Base-by-base conservation (phyloP, 1,140 invertebrate species). In the Trissolcus basalis region DNA sequence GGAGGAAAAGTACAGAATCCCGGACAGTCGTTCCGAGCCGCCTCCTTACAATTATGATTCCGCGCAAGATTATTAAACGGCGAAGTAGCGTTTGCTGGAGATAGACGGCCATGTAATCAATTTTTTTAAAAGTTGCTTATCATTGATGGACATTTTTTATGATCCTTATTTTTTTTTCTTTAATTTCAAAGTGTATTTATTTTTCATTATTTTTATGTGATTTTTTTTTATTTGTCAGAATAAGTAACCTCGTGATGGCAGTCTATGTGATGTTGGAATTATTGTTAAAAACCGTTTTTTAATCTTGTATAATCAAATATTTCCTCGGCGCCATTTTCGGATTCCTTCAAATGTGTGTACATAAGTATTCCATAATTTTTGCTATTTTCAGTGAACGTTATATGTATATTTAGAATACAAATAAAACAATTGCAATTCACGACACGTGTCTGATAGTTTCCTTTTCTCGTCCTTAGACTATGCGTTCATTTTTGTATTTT, bases 1-100 rank as follows among this genome's bases (percentile, higher is more conserved):
- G 14, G 77, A 77, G 59, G 69, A 79, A 54, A 79, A 74, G 13
- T 79, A 77, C 32, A 63, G 69, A 55, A 79, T 79, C 19, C 78
- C 78, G 7, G 78, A 80, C 27, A 67, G 44, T 63, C 59, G 70
- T 27, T 12, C 60, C 10, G 69, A 78, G 41, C 55, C 64, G 27
- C 60, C 64, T n/a, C 61, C 54, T 16, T 73, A 78, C 14, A 78
- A 78, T 61, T 70, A 73, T 59, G 49, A 74, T 7, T 77, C 56
- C 1, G 67, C 70, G 49, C 73, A 58, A 49, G 64, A 75, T 64
- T 75, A 75, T 54, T 75, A 36, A 74, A 43, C 9, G 58, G 13
- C 39, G 1, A 58, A 14, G 0, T 19, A 13, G 33, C 12, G 10
- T 27, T 6, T 14, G 14, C 53, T 19, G 10, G 16, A 14, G 3